Conservation (phyloP, 2,888 invertebrate genomes). For the Andrena hattorfiana region DNA sequence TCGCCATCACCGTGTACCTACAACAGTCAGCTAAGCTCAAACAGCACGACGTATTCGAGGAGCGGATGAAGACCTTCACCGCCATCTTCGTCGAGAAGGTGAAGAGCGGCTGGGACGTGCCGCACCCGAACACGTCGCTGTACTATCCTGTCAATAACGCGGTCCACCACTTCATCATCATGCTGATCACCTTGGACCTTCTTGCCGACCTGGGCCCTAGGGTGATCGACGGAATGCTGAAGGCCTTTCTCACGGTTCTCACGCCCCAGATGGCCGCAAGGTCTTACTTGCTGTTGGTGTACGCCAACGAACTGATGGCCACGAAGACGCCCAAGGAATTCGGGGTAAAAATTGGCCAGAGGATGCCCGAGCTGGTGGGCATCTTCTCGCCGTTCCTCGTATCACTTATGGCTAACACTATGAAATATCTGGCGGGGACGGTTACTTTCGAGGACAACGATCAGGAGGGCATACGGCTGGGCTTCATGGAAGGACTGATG, state of each 20-base stretch:
- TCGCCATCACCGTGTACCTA: slow-evolving; percentile 17
- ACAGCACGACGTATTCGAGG: slow-evolving; percentile 43
- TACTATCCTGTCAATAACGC: slow-evolving; percentile 62
- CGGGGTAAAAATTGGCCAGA: slow-evolving; percentile 47
- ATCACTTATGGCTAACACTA: background rate
- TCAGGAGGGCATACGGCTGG: background rate
- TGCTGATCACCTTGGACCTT: rapidly evolving
- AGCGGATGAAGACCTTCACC: slow-evolving; percentile 50
- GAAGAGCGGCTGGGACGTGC: slow-evolving; percentile 60
- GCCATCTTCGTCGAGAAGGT: slow-evolving; percentile 46
- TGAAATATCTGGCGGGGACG: background rate
- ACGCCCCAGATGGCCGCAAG: slow-evolving; percentile 60
- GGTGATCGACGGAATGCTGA: slow-evolving; percentile 55
- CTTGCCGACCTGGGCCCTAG: background rate
- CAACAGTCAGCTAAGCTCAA: background rate
- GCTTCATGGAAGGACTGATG: slow-evolving; percentile 41
- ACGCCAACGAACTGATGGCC: slow-evolving; percentile 22
- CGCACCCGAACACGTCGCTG: slow-evolving; percentile 11
- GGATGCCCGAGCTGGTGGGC: slow-evolving; percentile 26
- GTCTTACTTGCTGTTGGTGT: slow-evolving; percentile 64
- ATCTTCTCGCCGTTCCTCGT: slow-evolving; percentile 39
- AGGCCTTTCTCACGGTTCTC: slow-evolving; percentile 52
- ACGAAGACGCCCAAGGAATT: slow-evolving; percentile 38
- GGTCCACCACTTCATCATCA: slow-evolving; percentile 5
- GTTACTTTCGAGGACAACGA: background rate